Percentiles rank a stretch among this genome's conserved stretches.
Evolutionary conservation across 2,113 vertebrate species (phyloP).

Genomic region (Embiotoca jacksoni): DNA sequence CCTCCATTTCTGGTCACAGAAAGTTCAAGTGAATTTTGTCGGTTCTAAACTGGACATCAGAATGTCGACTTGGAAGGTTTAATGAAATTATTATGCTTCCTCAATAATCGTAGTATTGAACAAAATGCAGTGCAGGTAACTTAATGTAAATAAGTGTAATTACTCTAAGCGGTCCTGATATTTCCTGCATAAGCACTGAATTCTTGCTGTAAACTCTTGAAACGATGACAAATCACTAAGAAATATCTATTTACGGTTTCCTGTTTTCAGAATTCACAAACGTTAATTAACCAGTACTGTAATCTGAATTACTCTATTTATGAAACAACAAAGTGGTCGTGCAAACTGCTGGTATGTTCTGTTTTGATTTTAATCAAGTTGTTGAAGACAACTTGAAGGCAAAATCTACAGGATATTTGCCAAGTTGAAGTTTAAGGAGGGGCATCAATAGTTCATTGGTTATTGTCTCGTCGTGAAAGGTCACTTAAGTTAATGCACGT

Average conservation of each 20-base stretch:
- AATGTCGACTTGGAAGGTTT: background rate
- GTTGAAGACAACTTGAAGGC: background rate
- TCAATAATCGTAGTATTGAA: slow-evolving; percentile 1
- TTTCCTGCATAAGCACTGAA: slow-evolving; percentile 14
- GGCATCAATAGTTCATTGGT: background rate
- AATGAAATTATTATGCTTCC: slow-evolving; percentile 16
- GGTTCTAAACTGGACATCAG: background rate
- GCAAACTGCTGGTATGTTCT: background rate
- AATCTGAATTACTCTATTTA: background rate
- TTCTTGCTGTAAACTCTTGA: background rate
- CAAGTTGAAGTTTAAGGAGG: background rate
- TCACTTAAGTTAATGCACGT: slow-evolving; percentile 5
- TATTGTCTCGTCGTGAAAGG: slow-evolving; percentile 13
- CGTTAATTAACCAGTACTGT: background rate
- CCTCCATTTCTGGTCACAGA: too few species aligned
- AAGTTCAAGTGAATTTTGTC: too few species aligned
- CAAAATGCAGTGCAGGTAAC: slow-evolving; percentile 1
- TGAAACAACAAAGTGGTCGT: too few species aligned
- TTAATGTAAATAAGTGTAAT: slow-evolving; percentile 46
- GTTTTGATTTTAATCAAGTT: slow-evolving; percentile 4
- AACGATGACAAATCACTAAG: background rate
- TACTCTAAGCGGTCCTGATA: background rate
- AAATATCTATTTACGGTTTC: background rate
- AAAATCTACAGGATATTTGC: background rate
- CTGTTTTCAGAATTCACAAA: background rate